A percentile compares a stretch with the other conserved stretches of the same genome.
These are phyloP conservation scores for Darevskia mixta DNA, from an alignment of 2,797 vertebrate genomes.

Conservation along the genomic window DNA sequence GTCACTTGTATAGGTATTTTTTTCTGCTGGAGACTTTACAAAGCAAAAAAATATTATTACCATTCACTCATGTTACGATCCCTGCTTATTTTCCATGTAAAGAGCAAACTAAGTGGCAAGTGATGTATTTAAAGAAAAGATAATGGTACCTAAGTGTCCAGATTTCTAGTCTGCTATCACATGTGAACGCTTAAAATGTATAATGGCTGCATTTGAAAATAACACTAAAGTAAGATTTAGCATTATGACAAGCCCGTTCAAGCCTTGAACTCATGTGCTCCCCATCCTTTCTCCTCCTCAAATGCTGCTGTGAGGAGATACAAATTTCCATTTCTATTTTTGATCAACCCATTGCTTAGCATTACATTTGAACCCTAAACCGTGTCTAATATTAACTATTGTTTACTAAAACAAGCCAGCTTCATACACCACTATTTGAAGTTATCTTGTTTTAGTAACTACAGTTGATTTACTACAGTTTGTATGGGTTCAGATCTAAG, in stretches of 20 bases:
- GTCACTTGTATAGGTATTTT: not conserved
- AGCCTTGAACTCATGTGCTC: not conserved
- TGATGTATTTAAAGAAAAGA: not conserved
- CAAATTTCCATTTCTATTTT: not conserved
- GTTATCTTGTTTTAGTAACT: not conserved
- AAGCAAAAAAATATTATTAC: not conserved
- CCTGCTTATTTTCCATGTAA: not conserved
- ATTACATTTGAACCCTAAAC: not conserved
- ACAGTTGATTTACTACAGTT: not conserved
- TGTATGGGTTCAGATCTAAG: not conserved
- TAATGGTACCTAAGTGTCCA: not conserved
- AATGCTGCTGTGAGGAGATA: not conserved
- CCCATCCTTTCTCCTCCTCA: not conserved
- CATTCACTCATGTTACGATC: not conserved
- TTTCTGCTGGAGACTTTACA: not conserved
- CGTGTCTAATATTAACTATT: not conserved
- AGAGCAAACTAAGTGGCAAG: not conserved
- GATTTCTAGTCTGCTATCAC: not conserved
- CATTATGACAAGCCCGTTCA: not conserved
- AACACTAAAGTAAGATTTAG: not conserved
- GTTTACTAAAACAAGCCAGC: not conserved
- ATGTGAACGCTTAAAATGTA: not conserved
- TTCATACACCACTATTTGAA: not conserved
- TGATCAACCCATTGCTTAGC: not conserved
- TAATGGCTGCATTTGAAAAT: not conserved